A percentile compares a stretch with the other conserved stretches of the same genome.
Conservation (phyloP, 2,113 vertebrate species). For the Lophochroa leadbeateri region DNA sequence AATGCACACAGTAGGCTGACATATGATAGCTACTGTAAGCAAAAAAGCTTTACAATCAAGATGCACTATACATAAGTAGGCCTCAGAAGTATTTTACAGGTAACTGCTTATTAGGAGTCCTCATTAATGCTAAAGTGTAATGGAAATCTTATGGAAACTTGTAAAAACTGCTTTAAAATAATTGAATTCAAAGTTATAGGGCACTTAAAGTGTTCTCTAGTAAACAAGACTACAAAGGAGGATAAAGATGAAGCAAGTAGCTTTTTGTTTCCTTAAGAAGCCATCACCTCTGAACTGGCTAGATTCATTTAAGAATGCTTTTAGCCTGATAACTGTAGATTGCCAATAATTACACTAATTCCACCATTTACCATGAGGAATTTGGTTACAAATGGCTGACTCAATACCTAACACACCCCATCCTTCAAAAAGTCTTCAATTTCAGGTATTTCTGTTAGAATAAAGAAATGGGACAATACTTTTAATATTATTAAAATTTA, state of each 20-base stretch:
- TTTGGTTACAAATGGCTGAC: not conserved
- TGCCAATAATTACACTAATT: not conserved
- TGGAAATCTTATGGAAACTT: not conserved
- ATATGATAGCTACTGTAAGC: not conserved
- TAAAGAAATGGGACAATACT: not conserved
- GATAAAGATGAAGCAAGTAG: not conserved
- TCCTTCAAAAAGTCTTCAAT: not conserved
- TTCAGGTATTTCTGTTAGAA: not conserved
- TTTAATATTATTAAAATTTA: not conserved
- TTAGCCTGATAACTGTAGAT: not conserved
- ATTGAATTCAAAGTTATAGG: not conserved
- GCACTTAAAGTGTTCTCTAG: not conserved
- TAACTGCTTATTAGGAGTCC: not conserved
- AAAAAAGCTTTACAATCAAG: not conserved
- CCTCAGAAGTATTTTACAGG: not conserved
- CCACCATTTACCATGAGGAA: not conserved
- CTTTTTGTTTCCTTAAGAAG: not conserved
- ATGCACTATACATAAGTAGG: not conserved
- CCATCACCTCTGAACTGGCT: not conserved
- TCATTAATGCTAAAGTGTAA: not conserved
- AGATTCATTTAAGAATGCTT: not conserved
- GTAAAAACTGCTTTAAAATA: not conserved
- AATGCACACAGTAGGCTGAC: not conserved
- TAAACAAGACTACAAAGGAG: not conserved
- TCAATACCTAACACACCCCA: not conserved